Evolutionary conservation across 2,888 invertebrate species (phyloP), one percentile per base, ranked within the genome.

Genomic region (Nebria brevicollis): DNA sequence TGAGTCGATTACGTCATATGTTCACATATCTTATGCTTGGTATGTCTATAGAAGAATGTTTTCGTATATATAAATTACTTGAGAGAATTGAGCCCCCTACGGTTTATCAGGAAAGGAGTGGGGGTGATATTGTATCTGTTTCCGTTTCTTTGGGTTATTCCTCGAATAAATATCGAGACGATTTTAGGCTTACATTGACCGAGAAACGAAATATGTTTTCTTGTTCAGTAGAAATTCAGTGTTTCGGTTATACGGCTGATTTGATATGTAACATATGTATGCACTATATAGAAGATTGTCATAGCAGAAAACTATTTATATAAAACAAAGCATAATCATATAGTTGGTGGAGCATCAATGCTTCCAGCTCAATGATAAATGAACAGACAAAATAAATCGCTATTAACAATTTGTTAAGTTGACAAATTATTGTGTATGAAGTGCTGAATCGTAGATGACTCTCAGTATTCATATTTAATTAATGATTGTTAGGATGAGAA

Each of bases 101-200:
- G 13, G 54, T 54, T 54, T 54, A 8, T 54, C 8, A 8, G 54
- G 54, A 54, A 54, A 54, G 54, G 54, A 6, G 11, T 54, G 54
- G 54, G 54, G 13, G 54, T 54, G 34, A 34, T 34, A 34, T 7
- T 54, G 13, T 54, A 54, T 34, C 54, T 11, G 54, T 54, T 54
- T 54, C 54, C 54, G 54, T 54, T 11, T 54, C 54, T 54, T 54
- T 54, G 2, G 54, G 54, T 54, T 54, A 54, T 54, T 54, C 54
- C 54, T 13, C 54, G 54, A 54, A 54, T 54, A 54, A 13, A 54
- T 34, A 34, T 34, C 34, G 34, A 34, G 34, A 54, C 54, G 54
- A 54, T 54, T 54, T 54, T 54, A 54, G 54, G 54, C 54, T 54
- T 54, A 54, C 54, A 54, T 54, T 54, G 54, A 54, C 54, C 54